phyloP scores from a whole-genome alignment of 2,888 invertebrate species.

The Luffia ferchaultella region DNA sequence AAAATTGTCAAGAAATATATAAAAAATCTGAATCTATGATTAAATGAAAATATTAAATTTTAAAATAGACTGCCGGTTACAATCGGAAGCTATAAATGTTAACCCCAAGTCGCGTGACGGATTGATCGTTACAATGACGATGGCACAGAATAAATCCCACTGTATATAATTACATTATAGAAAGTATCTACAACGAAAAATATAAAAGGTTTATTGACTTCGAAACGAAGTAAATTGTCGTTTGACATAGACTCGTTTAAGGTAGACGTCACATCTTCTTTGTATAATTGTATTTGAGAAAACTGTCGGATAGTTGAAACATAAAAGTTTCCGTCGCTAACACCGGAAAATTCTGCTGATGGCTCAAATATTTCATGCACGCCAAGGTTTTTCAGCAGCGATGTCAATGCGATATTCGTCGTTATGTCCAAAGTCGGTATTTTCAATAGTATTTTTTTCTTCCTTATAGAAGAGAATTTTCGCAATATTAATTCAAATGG shows the following conservation, averaged over 20 bases:
- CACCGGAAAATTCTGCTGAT: neutral
- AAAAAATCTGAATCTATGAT: too few relatives aligned
- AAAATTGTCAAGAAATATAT: too few relatives aligned
- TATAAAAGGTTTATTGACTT: neutral
- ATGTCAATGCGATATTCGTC: neutral
- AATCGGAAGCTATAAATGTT: too few relatives aligned
- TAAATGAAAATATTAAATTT: too few relatives aligned
- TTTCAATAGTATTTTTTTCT: neutral
- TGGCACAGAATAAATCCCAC: neutral
- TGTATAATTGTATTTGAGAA: neutral
- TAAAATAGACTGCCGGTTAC: too few relatives aligned
- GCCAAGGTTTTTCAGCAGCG: neutral
- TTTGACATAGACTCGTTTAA: neutral
- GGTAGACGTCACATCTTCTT: neutral
- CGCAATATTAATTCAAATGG: neutral
- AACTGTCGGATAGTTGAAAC: neutral
- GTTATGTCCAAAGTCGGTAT: neutral
- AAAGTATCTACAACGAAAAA: neutral
- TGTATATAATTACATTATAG: neutral
- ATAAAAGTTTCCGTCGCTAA: neutral
- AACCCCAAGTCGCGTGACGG: neutral
- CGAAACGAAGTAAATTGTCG: neutral
- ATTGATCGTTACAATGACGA: neutral
- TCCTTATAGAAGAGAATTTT: neutral
- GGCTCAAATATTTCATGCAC: neutral